Evolutionary conservation across 2,888 invertebrate genomes (phyloP).

Genomic region (Lumbricus terrestris): DNA sequence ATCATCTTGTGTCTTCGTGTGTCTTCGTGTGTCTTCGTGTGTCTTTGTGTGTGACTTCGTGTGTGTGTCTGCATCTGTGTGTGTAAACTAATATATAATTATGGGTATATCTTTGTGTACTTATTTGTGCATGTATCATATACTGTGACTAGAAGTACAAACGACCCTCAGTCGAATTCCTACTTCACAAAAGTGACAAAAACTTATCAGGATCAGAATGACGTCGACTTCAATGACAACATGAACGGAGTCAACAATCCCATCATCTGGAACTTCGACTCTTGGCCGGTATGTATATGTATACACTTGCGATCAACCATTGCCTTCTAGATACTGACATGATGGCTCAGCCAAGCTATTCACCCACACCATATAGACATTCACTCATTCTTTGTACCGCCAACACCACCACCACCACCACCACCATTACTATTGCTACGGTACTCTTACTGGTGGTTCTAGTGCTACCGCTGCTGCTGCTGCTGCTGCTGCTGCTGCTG

Average conservation of each 20-base stretch:
- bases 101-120: no score
- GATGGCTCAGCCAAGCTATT: not conserved
- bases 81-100: no score
- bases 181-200: not conserved
- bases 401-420: not conserved
- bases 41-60: no score
- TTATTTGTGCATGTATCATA: not conserved
- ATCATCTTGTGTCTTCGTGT: not conserved
- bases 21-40: not conserved
- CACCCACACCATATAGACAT: not conserved
- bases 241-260: conserved; percentile 28
- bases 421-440: not conserved
- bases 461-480: no score
- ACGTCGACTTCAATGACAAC: not conserved
- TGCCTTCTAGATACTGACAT: no score
- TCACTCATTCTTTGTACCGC: not conserved
- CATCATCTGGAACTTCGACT: conserved; percentile 15
- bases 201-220: not conserved
- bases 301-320: no score
- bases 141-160: not conserved
- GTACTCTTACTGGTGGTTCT: no score
- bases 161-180: not conserved
- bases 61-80: no score
- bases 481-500: no score
- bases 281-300: conserved; percentile 25